A percentile compares a stretch with the other conserved stretches of the same genome.
Conservation (phyloP, 2,113 vertebrate genomes). For the Callorhinus ursinus region DNA sequence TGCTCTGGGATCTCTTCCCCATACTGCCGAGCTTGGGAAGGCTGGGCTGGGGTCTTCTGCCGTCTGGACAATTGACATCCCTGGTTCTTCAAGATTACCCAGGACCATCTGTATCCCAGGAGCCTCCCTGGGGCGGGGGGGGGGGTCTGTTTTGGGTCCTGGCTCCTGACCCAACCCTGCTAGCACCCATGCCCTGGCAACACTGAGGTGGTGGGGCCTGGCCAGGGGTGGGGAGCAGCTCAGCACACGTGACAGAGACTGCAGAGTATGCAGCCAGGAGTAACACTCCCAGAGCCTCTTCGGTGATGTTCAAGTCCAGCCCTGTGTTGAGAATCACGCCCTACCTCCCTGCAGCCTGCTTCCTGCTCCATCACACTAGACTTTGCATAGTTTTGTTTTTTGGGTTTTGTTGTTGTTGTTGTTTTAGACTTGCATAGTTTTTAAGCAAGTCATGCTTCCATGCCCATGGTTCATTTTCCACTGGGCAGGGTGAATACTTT, state of each 20-base stretch:
- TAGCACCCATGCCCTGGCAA: fast-evolving
- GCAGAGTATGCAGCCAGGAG: not conserved
- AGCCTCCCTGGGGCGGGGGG: not conserved
- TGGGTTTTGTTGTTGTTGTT: not conserved
- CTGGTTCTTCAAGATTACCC: not conserved
- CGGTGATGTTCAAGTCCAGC: not conserved
- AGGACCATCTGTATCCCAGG: not conserved
- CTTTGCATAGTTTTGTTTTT: not conserved
- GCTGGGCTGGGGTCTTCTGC: not conserved
- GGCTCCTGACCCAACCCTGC: not conserved
- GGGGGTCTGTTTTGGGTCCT: not conserved
- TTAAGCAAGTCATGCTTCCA: not conserved
- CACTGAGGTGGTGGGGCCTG: not conserved
- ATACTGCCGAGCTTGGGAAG: not conserved
- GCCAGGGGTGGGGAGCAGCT: fast-evolving
- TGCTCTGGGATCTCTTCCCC: not conserved
- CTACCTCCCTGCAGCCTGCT: not conserved
- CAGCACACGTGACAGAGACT: not conserved
- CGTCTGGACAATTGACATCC: not conserved
- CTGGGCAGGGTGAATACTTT: not conserved
- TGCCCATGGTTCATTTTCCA: not conserved
- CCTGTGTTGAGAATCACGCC: not conserved
- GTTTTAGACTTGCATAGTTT: not conserved
- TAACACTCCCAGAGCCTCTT: not conserved
- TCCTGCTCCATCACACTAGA: not conserved